Evolutionary conservation across 2,888 invertebrate genomes (phyloP).

Genomic region (Acleris emargana): DNA sequence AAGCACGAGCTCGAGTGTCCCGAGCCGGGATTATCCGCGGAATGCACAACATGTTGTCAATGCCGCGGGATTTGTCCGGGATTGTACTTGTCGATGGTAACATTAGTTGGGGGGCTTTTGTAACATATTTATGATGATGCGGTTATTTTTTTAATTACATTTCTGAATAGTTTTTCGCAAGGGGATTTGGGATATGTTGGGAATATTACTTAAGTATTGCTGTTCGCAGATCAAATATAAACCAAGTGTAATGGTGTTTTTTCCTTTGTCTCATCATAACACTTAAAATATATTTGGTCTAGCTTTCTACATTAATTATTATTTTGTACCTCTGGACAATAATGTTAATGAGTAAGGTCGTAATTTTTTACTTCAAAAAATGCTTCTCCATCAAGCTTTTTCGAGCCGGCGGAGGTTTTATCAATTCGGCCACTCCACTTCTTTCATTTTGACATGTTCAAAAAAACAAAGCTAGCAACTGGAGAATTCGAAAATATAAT

Average conservation of each 20-base stretch:
- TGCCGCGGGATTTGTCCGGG: constrained; percentile 50
- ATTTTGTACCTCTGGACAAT: too few species aligned
- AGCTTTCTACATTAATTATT: too few species aligned
- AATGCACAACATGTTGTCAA: constrained; percentile 78
- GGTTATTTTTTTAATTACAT: constrained; percentile 23
- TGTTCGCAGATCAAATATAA: neutral
- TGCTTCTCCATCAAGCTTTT: too few species aligned
- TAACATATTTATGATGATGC: constrained; percentile 23
- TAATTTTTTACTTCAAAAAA: too few species aligned
- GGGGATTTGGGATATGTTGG: neutral
- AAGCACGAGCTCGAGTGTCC: constrained; percentile 54
- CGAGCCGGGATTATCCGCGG: constrained; percentile 73
- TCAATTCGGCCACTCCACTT: too few species aligned
- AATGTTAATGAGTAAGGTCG: too few species aligned
- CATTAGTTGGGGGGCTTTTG: constrained; percentile 16
- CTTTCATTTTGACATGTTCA: too few species aligned
- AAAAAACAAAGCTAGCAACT: too few species aligned
- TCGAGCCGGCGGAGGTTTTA: too few species aligned
- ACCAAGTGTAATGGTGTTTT: neutral
- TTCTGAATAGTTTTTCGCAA: neutral
- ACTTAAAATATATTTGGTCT: too few species aligned
- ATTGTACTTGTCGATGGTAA: constrained; percentile 40
- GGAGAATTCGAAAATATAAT: too few species aligned
- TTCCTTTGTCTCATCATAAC: too few species aligned
- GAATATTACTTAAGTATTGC: neutral